Base-by-base conservation (phyloP, 2,888 invertebrate genomes). In the Drosophila falleni region DNA sequence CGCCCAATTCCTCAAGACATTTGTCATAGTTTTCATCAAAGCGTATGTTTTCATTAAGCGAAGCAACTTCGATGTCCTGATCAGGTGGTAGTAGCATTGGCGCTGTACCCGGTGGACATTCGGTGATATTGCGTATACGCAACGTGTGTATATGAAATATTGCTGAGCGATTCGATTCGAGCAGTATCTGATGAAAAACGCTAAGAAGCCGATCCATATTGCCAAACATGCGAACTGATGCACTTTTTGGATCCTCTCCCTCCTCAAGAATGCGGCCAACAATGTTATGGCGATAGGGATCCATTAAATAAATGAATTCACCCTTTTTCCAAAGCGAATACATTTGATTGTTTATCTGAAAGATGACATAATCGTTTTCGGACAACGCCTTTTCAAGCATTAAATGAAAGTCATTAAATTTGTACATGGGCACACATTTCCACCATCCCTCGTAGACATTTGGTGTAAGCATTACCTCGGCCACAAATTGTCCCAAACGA, bases 321-420 rank as follows among this genome's bases (percentile, higher is more conserved):
- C 87, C 74, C 51, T 91, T 91, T 53, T 85, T 89, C 91, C 91
- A 92, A n/a, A 92, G 37, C 4, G 91, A 90, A 56, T 91, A 92
- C 63, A 86, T 88, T 62, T 91, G 91, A 42, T 87, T 80, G 68
- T 90, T 90, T 33, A 92, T 89, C 78, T 92, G 91, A 3, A 92
- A 68, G 13, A 92, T 69, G 1, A 92, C 33, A 60, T 91, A 90
- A 4, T 89, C 80, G 8, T 84, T 69, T 0, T 61, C 62, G 0
- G 62, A 51, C 9, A 92, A 72, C 4, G 87, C 82, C 26, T 69
- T 69, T 37, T 81, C 80, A 11, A 92, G 44, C 41, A 83, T 79
- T 8, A 75, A 31, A 3, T 85, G 81, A 0, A 92, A 80, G 10
- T 91, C 90, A 31, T 89, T 90, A 11, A 78, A 66, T 19, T 74